Percentiles rank a stretch among this genome's conserved stretches.
These are phyloP conservation scores for Albula goreensis DNA, from an alignment of 2,113 vertebrate species.

Conservation along the genomic window DNA sequence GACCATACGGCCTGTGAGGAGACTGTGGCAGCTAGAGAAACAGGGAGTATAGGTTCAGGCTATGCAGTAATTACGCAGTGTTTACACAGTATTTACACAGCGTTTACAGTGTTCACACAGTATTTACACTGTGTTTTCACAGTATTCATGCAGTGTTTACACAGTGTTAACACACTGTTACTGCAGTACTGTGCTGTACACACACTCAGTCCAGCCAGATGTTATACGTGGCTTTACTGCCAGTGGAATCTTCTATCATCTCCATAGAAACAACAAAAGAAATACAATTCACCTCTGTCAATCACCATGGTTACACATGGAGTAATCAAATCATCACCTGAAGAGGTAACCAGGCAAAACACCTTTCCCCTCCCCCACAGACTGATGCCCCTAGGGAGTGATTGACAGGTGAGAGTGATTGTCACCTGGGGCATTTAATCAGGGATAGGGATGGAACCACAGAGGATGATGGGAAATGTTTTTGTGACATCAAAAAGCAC, in stretches of 20 bases:
- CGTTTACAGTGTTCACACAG: no score
- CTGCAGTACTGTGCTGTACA: background rate
- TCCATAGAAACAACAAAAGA: background rate
- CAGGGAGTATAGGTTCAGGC: no score
- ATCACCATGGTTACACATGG: background rate
- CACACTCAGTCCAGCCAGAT: background rate
- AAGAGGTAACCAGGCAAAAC: background rate
- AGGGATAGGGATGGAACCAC: no score
- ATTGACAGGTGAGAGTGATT: slow-evolving; percentile 7
- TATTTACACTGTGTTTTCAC: no score
- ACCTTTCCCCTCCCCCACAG: background rate
- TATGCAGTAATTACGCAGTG: no score
- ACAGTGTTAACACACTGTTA: no score
- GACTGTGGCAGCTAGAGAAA: no score
- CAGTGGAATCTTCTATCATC: background rate
- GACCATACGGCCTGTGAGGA: no score
- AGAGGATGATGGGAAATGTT: background rate
- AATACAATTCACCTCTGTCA: background rate
- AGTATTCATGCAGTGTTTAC: no score
- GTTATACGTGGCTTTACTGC: background rate
- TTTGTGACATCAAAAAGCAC: no score
- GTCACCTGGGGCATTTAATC: background rate
- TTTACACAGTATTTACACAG: no score
- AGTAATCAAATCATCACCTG: slow-evolving; percentile 1
- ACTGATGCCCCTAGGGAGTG: background rate